Base-by-base conservation (phyloP, 2,888 invertebrate species). In the Neria commutata region DNA sequence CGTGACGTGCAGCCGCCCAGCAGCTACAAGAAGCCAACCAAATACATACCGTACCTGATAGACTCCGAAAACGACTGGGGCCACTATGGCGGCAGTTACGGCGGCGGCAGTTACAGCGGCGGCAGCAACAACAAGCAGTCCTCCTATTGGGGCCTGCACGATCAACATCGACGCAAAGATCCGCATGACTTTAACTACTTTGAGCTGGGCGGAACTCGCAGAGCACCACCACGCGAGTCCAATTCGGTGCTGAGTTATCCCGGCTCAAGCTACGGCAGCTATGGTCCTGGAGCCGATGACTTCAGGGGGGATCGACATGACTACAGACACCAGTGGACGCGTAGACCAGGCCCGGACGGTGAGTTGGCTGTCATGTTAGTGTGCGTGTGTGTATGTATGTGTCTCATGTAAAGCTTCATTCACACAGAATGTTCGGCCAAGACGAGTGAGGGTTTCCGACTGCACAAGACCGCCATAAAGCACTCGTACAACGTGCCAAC, bases 391-490 rank as follows among this genome's bases (percentile, higher is more conserved):
- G 26, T 6, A 29, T 29, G 11, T 5, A 29, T n/a, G n/a, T n/a
- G n/a, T n/a, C n/a, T n/a, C n/a, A 21, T 54, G 42, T 2, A 14
- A 42, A 10, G 45, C 19, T 16, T 42, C 1, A 23, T 17, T 1
- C 14, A 3, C 75, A 0, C 73, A 88, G 91, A 91, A 71, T 93
- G 93, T 70, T 91, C 91, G 0, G 86, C 91, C 0, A 87, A 90
- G 66, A 86, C 88, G 1, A 86, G 88, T 1, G 87, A 90, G 4
- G 92, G 93, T 0, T 91, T 92, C 83, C 87, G 90, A 1, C 76
- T 93, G 21, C 86, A 88, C 33, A 86, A 89, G 61, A 86, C 86
- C 0, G 87, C 89, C 3, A 86, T 92, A 1, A 85, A 88, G 54
- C 85, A 89, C 56, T 86, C 89, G 0, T 83, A 86, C 45, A 80